These are phyloP conservation scores for Typhlichthys eigenmanni DNA, from an alignment of 2,797 vertebrate species.

Conservation along the genomic window DNA sequence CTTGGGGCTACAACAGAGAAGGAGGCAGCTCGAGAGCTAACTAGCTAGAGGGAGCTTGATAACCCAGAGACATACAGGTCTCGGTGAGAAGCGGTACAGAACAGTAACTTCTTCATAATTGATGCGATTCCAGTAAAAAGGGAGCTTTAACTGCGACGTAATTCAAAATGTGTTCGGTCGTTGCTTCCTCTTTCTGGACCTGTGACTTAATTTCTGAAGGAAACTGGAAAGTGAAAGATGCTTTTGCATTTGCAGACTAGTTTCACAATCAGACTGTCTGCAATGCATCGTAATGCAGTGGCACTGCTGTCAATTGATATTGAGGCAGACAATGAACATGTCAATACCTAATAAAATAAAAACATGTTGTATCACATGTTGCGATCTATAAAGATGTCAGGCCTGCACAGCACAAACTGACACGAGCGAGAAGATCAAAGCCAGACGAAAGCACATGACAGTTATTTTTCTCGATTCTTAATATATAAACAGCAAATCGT, in stretches of 20 bases:
- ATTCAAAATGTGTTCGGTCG: slow-evolving; percentile 27
- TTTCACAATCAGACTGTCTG: slow-evolving; percentile 21
- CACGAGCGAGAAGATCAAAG: slow-evolving; percentile 29
- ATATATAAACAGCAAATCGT: slow-evolving; percentile 45
- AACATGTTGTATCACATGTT: slow-evolving; percentile 9
- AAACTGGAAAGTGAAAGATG: slow-evolving; percentile 3
- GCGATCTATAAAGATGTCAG: slow-evolving; percentile 27
- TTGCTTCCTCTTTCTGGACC: slow-evolving; percentile 16
- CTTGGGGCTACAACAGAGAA: slow-evolving; percentile 40
- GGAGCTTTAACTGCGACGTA: slow-evolving; percentile 24
- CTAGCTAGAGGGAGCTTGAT: slow-evolving; percentile 51
- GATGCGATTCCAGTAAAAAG: slow-evolving; percentile 40
- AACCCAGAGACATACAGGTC: slow-evolving; percentile 50
- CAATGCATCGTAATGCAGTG: slow-evolving; percentile 7
- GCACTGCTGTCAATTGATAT: slow-evolving; percentile 4
- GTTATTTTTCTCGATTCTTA: slow-evolving; percentile 4
- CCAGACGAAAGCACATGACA: slow-evolving; percentile 31
- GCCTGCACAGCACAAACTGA: slow-evolving; percentile 3
- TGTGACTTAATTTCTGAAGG: slow-evolving; percentile 7
- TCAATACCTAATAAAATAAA: slow-evolving; percentile 25
- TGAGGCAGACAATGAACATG: slow-evolving; percentile 22
- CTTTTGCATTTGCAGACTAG: slow-evolving; percentile 12
- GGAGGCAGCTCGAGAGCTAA: slow-evolving; percentile 52
- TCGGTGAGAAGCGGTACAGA: slow-evolving; percentile 33
- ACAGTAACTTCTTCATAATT: slow-evolving; percentile 58